These are phyloP conservation scores for Sebastes itinus DNA, from an alignment of 2,797 vertebrate species.

Conservation along the genomic window DNA sequence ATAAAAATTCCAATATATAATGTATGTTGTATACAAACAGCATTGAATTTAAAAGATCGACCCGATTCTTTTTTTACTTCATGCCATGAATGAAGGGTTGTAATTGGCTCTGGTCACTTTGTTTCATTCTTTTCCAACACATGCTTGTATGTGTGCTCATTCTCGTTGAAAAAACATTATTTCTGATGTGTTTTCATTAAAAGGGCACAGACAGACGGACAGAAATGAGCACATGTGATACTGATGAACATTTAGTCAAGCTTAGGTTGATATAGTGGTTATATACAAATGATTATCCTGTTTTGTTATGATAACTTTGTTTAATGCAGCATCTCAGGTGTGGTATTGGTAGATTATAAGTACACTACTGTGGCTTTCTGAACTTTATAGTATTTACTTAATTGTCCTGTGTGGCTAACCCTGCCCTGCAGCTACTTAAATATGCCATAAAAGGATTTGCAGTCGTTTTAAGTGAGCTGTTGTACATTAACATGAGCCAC, in stretches of 20 bases:
- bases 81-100: not conserved
- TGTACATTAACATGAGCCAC: slow-evolving; percentile 11
- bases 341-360: not conserved
- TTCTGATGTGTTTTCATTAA: not conserved
- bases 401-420: not conserved
- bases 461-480: slow-evolving; percentile 12
- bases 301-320: not conserved
- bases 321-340: not conserved
- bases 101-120: not conserved
- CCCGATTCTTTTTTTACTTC: not conserved
- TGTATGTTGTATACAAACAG: not conserved
- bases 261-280: not conserved
- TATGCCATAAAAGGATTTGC: slow-evolving; percentile 37
- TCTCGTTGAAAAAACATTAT: not conserved
- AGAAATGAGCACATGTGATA: not conserved
- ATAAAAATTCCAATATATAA: no score
- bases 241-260: not conserved
- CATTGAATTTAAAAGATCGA: not conserved
- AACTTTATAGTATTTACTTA: not conserved
- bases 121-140: not conserved
- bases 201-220: no score
- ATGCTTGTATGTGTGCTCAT: not conserved
- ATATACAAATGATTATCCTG: not conserved
- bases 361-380: not conserved
- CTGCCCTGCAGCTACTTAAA: slow-evolving; percentile 12